A percentile compares a stretch with the other conserved stretches of the same genome.
phyloP scores from a whole-genome alignment of 2,797 vertebrate genomes.

The Chiropotes sagulatus region DNA sequence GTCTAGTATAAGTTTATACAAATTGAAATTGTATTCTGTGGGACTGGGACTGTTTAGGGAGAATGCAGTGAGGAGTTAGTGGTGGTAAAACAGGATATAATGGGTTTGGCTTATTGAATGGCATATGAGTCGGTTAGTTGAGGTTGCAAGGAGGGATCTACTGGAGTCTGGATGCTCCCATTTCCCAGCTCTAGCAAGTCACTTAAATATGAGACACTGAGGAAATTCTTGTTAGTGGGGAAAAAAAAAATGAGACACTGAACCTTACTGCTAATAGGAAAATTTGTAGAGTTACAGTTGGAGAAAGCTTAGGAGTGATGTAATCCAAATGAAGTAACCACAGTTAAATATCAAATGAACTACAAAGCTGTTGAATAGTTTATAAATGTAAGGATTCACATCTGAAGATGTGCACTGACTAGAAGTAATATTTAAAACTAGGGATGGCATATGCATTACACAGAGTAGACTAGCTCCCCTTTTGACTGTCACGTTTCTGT shows the following conservation, averaged over 20 bases:
- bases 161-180: not conserved
- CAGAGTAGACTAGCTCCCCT: not conserved
- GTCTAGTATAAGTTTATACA: not conserved
- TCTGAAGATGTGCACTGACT: not conserved
- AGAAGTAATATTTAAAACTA: not conserved
- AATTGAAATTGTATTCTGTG: not conserved
- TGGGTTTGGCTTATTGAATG: not conserved
- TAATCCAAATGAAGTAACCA: not conserved
- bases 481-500: not conserved
- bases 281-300: not conserved
- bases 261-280: not conserved
- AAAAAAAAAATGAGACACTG: not conserved
- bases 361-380: not conserved
- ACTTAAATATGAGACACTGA: not conserved
- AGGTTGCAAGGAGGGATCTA: not conserved
- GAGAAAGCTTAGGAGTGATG: not conserved
- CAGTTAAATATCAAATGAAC: not conserved
- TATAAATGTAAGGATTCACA: not conserved
- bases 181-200: not conserved
- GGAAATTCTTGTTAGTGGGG: too few species aligned
- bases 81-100: not conserved
- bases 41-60: not conserved
- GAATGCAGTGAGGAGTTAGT: not conserved
- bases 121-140: not conserved
- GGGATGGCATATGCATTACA: not conserved